phyloP scores from a whole-genome alignment of 2,888 invertebrate genomes.

The Leucophora obtusa region DNA sequence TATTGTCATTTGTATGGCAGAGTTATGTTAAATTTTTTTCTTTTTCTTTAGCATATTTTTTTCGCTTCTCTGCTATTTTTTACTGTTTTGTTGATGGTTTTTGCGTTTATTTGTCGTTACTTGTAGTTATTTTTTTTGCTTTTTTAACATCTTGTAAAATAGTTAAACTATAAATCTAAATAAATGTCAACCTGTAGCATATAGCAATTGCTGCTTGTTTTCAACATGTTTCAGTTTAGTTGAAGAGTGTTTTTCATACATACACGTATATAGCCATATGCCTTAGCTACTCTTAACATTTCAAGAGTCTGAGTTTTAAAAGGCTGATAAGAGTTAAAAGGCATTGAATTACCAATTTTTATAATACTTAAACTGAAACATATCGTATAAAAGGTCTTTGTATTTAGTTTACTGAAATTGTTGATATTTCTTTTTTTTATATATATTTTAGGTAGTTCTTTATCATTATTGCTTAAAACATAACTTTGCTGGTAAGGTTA shows the following conservation, averaged over 20 bases:
- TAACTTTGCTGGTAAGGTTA: slow-evolving; percentile 53
- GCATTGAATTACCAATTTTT: slow-evolving; percentile 63
- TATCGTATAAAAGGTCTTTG: slow-evolving; percentile 20
- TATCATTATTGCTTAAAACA: slow-evolving; percentile 56
- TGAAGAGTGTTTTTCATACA: slow-evolving; percentile 29
- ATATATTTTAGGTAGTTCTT: slow-evolving; percentile 15
- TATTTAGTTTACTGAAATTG: slow-evolving; percentile 25
- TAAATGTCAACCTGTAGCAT: slow-evolving; percentile 64
- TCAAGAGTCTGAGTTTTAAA: slow-evolving; percentile 29
- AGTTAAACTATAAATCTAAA: slow-evolving; percentile 65
- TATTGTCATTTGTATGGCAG: slow-evolving; percentile 44
- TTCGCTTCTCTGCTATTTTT: slow-evolving; percentile 21
- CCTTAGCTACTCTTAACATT: slow-evolving; percentile 31
- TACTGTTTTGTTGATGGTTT: slow-evolving; percentile 21
- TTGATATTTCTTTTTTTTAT: slow-evolving; percentile 25
- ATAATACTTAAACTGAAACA: slow-evolving; percentile 29
- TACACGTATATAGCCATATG: slow-evolving; percentile 9
- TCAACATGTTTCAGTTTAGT: slow-evolving; percentile 45
- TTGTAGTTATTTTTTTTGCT: slow-evolving; percentile 6
- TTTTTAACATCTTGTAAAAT: slow-evolving; percentile 59
- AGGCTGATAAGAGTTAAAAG: slow-evolving; percentile 59
- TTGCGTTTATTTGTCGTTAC: slow-evolving; percentile 13
- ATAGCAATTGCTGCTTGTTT: slow-evolving; percentile 63
- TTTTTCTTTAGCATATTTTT: slow-evolving; percentile 25
- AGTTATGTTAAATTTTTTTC: slow-evolving; percentile 21